Base-by-base conservation (phyloP, 2,797 vertebrate genomes). In the Australoheros facetus region DNA sequence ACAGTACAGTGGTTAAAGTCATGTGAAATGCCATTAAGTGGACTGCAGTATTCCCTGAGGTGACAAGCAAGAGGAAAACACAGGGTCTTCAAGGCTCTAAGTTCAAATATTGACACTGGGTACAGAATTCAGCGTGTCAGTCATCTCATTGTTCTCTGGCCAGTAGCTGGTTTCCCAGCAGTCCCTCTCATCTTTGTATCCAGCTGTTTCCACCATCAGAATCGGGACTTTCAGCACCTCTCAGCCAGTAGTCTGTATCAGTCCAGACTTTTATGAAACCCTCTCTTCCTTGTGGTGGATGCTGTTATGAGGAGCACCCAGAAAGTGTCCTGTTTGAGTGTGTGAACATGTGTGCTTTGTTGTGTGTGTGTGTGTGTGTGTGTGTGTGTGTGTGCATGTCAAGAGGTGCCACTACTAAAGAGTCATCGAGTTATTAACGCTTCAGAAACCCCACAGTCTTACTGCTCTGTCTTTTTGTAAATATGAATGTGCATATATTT, bases 191-290 rank as follows among this genome's bases (percentile, higher is more conserved):
- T 86, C 91, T 94, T 93, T 91, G 90, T 91, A 70, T 95, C 93
- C 95, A 96, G 94, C 93, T 95, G 94, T 92, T 93, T 96, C 94
- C 95, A 93, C 86, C 66, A 56, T 78, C 89, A 91, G 85, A 94
- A 89, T 88, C 83, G 85, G 88, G 88, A 88, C 86, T 93, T 94
- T 92, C 91, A 93, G 91, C 87, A 82, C 74, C 80, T 88, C 90
- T 89, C 75, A 87, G 86, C 89, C 84, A 83, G 92, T 88, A 82
- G 81, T 87, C 78, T 87, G 82, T 75, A 72, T 88, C 85, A 85
- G 69, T 86, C 86, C 86, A 79, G 78, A 85, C 87, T 77, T 81
- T 79, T 77, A 72, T 75, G 55, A 69, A 89, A 78, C 82, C 84
- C 83, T 57, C 77, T 85, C 80, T 80, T 87, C 86, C 88, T 85